Evolutionary conservation across 2,888 invertebrate species (phyloP), one percentile per base, ranked within the genome.

Genomic region (Drosophila mayaguana): DNA sequence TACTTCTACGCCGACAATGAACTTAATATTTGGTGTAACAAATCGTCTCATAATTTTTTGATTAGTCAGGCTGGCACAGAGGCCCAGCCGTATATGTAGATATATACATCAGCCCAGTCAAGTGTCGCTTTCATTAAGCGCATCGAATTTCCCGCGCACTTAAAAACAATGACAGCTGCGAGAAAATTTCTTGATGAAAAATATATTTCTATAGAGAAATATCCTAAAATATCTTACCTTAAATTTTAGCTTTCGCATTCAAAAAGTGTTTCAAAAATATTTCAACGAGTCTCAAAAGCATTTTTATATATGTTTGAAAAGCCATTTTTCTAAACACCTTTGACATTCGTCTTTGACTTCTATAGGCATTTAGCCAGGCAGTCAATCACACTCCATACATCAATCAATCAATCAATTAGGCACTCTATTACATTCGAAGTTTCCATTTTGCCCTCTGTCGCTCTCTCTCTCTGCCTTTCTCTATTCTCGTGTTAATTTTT

Each of bases 71-170:
- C 78, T 63, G 38, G 56, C 74, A 66, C 65, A 68, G 48, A 46
- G 70, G 51, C 50, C 1, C 54, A 56, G 56, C 56, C 55, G 25
- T 18, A 43, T n/a, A 40, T 55, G 14, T 46, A 40, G 38, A 46
- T 53, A n/a, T 22, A 2, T 25, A 56, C 59, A 22, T 71, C 46
- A 18, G 22, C 5, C 16, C 20, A 59, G 55, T 66, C 68, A 70
- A 83, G 87, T 83, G 84, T 79, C 87, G 81, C 77, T 87, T 85
- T 78, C 80, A 88, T 86, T 87, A 81, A 76, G 80, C 85, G 80
- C 81, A 78, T 76, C 89, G 89, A 86, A 89, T 86, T 80, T 61
- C 63, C 72, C 38, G 14, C 16, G 14, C 16, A 78, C 77, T 78
- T 79, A 71, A 79, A 71, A 59, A 56, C 78, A 83, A 63, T 81